A percentile compares a stretch with the other conserved stretches of the same genome.
Evolutionary conservation across 2,113 vertebrate genomes (phyloP).

Genomic region (Noctilio leporinus): DNA sequence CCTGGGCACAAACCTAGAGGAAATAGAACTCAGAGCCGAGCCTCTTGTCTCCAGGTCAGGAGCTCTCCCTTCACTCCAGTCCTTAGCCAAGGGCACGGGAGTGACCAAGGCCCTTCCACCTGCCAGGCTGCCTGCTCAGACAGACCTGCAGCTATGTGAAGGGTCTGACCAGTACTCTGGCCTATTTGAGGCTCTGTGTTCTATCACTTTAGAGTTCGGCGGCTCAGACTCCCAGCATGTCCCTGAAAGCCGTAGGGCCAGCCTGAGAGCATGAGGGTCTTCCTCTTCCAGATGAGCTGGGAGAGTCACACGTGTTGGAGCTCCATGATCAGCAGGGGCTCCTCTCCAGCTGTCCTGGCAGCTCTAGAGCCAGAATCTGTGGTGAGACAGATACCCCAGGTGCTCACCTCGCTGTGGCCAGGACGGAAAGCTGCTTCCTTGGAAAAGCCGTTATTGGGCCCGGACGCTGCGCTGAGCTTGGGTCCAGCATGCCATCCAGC

Average conservation of each 20-base stretch:
- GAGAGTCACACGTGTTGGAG: neutral
- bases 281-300: neutral
- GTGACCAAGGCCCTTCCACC: neutral
- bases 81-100: neutral
- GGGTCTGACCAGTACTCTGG: neutral
- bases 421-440: constrained; percentile 75
- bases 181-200: neutral
- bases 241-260: neutral
- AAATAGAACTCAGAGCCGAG: neutral
- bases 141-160: neutral
- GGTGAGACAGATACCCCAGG: neutral
- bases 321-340: neutral
- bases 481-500: constrained; percentile 81
- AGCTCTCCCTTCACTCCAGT: neutral
- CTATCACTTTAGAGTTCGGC: neutral
- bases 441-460: constrained; percentile 75
- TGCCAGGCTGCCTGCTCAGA: neutral
- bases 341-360: neutral
- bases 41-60: neutral
- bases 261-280: neutral
- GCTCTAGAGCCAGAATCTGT: neutral
- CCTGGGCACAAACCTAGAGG: too few relatives aligned
- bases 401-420: constrained; percentile 73
- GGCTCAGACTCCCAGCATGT: neutral
- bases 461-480: constrained; percentile 73